Evolutionary conservation across 2,888 invertebrate species (phyloP), one percentile per base, ranked within the genome.

Genomic region (Melieria crassipennis): DNA sequence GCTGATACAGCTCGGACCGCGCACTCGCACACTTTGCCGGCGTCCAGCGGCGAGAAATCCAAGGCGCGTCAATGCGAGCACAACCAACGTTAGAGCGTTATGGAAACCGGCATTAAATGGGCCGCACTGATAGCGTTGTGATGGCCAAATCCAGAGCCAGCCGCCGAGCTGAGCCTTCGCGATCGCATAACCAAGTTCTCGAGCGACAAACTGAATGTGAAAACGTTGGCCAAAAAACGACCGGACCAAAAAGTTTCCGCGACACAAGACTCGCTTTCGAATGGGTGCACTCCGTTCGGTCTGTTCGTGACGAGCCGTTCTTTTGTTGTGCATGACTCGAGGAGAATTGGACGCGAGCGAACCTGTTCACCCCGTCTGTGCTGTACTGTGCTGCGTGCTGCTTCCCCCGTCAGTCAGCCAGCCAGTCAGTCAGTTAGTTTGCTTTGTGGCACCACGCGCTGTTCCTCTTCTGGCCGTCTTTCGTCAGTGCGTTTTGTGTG

Each of bases 251-350:
- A 13, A 60, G 68, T 61, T 52, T n/a, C 60, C 67, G 60, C 65
- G 65, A 50, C 50, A 50, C 50, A 71, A 69, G 68, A 64, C 57
- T 50, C 70, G 68, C 69, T 65, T 72, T 70, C 67, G 76, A 66
- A 67, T 58, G 70, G 66, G 74, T 71, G 74, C 72, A 75, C 77
- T 76, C 76, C 77, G 78, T 75, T 76, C 81, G 81, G 84, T 84
- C 86, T 85, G 87, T 83, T 83, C 85, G 79, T 84, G 80, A 83
- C 83, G 82, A 87, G 85, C 82, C 83, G 82, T 83, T 85, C 84
- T 85, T 84, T 86, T 87, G 86, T 86, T 87, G 81, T 87, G 87
- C 80, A 77, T 80, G 77, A 81, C 78, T 80, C 76, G 69, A 77
- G 77, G 73, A 78, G 78, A 78, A 77, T 80, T 77, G 77, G 78